Conservation (phyloP, 1,140 invertebrate genomes). For the Drosophila navojoa region DNA sequence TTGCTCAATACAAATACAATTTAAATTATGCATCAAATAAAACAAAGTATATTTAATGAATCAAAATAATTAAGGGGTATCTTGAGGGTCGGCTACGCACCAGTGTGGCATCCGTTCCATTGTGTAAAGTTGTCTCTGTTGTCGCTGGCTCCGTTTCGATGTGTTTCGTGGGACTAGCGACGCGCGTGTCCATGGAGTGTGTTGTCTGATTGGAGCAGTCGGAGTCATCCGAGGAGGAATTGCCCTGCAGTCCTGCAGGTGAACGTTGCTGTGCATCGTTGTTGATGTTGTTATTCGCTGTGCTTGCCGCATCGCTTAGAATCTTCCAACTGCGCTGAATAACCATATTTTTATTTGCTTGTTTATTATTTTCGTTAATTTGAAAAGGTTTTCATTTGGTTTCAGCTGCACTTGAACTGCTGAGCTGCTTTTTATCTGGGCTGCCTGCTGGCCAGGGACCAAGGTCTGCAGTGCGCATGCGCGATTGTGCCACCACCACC, state of each 20-base stretch:
- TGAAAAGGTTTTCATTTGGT: slow-evolving; percentile 34
- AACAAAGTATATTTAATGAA: neutral
- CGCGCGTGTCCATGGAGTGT: slow-evolving; percentile 76
- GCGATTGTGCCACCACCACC: slow-evolving; percentile 52
- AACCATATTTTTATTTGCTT: slow-evolving; percentile 65
- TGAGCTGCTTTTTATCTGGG: slow-evolving; percentile 30
- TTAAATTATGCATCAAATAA: neutral
- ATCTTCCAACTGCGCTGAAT: slow-evolving; percentile 83
- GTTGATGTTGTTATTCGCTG: slow-evolving; percentile 29
- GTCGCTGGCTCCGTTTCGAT: slow-evolving; percentile 23
- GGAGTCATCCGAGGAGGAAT: slow-evolving; percentile 79
- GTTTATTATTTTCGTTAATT: slow-evolving; percentile 7
- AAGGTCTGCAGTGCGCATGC: slow-evolving; percentile 50
- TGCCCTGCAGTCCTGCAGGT: slow-evolving; percentile 56
- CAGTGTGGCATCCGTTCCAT: slow-evolving; percentile 43
- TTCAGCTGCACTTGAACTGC: slow-evolving; percentile 31
- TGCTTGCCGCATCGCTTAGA: slow-evolving; percentile 63
- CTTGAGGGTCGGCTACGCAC: slow-evolving; percentile 23
- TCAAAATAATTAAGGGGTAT: neutral
- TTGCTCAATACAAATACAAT: neutral
- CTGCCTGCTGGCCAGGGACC: slow-evolving; percentile 52
- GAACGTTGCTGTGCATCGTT: slow-evolving; percentile 66
- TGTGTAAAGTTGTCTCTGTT: slow-evolving; percentile 16
- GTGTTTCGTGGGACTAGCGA: slow-evolving; percentile 63
- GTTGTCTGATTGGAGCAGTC: slow-evolving; percentile 82